Base-by-base conservation (phyloP, 2,888 invertebrate species). In the Tetranychus piercei region DNA sequence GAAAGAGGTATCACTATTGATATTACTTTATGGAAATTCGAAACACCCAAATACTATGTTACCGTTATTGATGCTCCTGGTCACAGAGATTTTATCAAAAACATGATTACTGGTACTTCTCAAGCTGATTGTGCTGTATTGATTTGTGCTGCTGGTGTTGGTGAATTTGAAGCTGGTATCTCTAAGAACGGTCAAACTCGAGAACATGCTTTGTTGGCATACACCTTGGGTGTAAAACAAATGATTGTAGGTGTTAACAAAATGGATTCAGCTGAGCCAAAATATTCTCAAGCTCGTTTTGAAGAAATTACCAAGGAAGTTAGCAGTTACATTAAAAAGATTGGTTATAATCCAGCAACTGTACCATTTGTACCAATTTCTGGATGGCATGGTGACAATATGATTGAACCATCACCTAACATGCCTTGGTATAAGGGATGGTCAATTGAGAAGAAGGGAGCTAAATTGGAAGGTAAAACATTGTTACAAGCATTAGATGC, bases 41-140 rank as follows among this genome's bases (percentile, higher is more conserved):
- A 96, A 84, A 96, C 96, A 15, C 84, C 88, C 77, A 95, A 88
- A 84, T 97, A 91, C 88, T 94, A 94, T 82, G 92, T 97, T 79
- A 97, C 96, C 84, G 96, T 99, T 86, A 99, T 99, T 84, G 99
- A 99, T 84, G 99, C 99, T 79, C 99, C 99, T 79, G 99, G 99
- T 82, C 99, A 99, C 88, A 91, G 99, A 87, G 97, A 99, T 93
- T 99, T 99, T 89, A 99, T 99, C 87, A 99, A 99, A 87, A 99
- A 99, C 94, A 99, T 99, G 99, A 99, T 99, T 85, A 99, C 97
- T 80, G 99, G 97, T 84, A 86, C 86, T 3, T 86, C 86, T 74
- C 85, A 85, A 85, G 97, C 97, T 81, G 97, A 99, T 86, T 96
- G 96, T 85, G 99, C 97, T 80, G 95, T 99, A 80, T 86, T 99